Base-by-base conservation (phyloP, 2,113 vertebrate genomes). In the Reinhardtius hippoglossoides region DNA sequence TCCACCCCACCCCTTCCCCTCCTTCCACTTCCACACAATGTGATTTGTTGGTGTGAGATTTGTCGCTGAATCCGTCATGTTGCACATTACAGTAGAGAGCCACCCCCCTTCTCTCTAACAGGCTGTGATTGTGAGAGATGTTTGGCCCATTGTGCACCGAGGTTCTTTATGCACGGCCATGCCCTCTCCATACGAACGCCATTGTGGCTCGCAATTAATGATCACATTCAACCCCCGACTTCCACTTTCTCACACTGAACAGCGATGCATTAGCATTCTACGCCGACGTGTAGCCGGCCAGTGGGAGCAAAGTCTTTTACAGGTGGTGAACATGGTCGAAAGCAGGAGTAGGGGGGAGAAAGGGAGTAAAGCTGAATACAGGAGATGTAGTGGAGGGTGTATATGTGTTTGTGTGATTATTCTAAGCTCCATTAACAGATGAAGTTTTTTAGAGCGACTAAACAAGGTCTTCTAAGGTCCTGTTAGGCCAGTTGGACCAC, bases 21-120 rank as follows among this genome's bases (percentile, higher is more conserved):
- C 65, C 67, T 71, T 77, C 67, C 72, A 52, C 46, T 67, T 67
- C 48, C 60, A 73, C 81, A 86, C 87, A 86, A 79, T 83, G 76
- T 59, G 16, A 87, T 86, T 87, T 84, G 78, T 87, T 74, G 24
- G 71, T 73, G 78, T 84, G 73, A 83, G 71, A 87, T 86, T 77
- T 86, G 84, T 81, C 59, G 72, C 59, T 37, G 55, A 58, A 86
- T 89, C 46, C 57, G 57, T 88, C 24, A 31, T 31, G 31, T 31
- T 31, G 31, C 31, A 31, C 31, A 31, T 31, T 31, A 31, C 31
- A 31, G 31, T 31, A 31, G 6, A 31, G 31, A 31, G 1, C 64
- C 3, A n/a, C 26, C 26, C 21, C 15, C 27, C 31, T 20, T 7
- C 18, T 8, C 59, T 12, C 27, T 2, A 8, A 24, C 71, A 69